Evolutionary conservation across 2,888 invertebrate species (phyloP).

Genomic region (Pterostichus niger): DNA sequence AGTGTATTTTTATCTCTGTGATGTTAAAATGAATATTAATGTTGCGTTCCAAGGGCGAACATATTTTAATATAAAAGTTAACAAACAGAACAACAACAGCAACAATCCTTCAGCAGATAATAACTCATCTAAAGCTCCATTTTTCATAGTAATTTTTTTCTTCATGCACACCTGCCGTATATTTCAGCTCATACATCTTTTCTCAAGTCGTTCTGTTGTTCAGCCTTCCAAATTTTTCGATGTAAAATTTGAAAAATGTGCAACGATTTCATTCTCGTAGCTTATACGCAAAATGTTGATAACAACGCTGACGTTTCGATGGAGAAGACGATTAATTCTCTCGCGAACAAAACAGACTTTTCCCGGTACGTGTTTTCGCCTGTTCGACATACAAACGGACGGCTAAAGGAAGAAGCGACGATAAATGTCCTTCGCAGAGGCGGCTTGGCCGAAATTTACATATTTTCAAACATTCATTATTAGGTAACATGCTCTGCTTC

Average conservation of each 20-base stretch:
- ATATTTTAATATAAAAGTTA: constrained; percentile 28
- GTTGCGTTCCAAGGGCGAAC: not conserved
- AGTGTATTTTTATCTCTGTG: not conserved
- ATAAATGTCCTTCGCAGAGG: constrained; percentile 30
- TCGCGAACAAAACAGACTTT: constrained; percentile 60
- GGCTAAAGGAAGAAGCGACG: constrained; percentile 32
- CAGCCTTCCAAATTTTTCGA: constrained; percentile 49
- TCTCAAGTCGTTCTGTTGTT: constrained; percentile 52
- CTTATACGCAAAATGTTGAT: constrained; percentile 62
- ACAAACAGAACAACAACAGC: constrained; percentile 10
- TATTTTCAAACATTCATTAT: not conserved
- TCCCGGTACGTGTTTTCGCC: constrained; percentile 54
- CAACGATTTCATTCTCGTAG: constrained; percentile 48
- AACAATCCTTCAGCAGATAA: constrained; percentile 43
- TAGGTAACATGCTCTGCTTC: too few relatives aligned
- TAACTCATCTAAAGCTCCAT: constrained; percentile 48
- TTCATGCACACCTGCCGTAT: constrained; percentile 49
- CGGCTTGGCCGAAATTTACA: not conserved
- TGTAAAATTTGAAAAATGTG: constrained; percentile 65
- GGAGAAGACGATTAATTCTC: constrained; percentile 62
- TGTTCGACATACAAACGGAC: constrained; percentile 51
- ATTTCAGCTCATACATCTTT: constrained; percentile 59
- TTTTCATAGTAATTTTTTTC: constrained; percentile 54
- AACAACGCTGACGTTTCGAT: constrained; percentile 61
- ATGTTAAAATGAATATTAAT: too few relatives aligned